Conservation (phyloP, 2,797 vertebrate genomes). For the Cynodonichthys magdalenae region DNA sequence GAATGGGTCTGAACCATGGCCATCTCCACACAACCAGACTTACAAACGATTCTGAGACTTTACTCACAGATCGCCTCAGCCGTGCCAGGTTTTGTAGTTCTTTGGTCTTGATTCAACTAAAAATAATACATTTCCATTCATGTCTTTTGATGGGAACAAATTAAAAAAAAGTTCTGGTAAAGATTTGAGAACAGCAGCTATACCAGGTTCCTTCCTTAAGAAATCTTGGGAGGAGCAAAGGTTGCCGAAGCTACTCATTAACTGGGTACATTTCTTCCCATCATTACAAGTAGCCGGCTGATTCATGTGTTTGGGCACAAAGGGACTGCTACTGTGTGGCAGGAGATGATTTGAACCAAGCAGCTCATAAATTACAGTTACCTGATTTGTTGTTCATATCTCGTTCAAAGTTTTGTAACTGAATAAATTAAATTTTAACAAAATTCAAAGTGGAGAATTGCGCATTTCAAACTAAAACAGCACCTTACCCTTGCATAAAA, state of each 20-base stretch:
- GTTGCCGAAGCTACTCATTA: slow-evolving; percentile 83
- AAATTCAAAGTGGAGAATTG: too few relatives aligned
- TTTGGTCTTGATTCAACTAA: slow-evolving; percentile 15
- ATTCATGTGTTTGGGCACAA: slow-evolving; percentile 24
- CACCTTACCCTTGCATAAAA: not conserved
- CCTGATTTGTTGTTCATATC: not conserved
- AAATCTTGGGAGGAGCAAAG: slow-evolving; percentile 78
- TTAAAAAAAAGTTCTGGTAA: slow-evolving; percentile 13
- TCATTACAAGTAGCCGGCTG: slow-evolving; percentile 63
- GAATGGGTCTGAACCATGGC: slow-evolving; percentile 82
- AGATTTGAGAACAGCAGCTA: slow-evolving; percentile 27
- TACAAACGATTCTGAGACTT: slow-evolving; percentile 38
- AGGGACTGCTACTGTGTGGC: slow-evolving; percentile 40
- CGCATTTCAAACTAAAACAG: too few relatives aligned
- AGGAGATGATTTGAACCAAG: not conserved
- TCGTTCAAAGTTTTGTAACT: not conserved
- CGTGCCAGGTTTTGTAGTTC: slow-evolving; percentile 2
- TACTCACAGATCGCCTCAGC: slow-evolving; percentile 24
- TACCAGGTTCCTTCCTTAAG: slow-evolving; percentile 60
- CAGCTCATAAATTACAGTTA: not conserved
- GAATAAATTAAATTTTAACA: not conserved
- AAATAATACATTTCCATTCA: slow-evolving; percentile 33
- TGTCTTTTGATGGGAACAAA: slow-evolving; percentile 4
- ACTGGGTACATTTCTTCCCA: slow-evolving; percentile 69
- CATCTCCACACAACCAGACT: slow-evolving; percentile 59